Evolutionary conservation across 2,113 vertebrate species (phyloP), one percentile per base, ranked within the genome.

Genomic region (Uria lomvia): DNA sequence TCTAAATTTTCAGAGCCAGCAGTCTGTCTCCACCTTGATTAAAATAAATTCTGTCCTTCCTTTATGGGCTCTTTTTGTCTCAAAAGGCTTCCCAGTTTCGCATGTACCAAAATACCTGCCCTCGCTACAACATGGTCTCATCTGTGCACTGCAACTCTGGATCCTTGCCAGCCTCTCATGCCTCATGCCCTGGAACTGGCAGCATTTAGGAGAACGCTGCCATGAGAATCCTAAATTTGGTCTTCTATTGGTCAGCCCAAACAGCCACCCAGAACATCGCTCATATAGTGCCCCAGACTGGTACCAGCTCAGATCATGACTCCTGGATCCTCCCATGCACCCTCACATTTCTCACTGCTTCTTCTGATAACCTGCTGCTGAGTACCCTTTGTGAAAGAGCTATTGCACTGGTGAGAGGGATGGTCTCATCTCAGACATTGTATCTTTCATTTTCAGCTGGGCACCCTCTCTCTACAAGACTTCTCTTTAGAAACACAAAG

Each of bases 1-100:
- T 76, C 76, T 80, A 76, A 74, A 83, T 92, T 84, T 92, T 91
- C 47, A 63, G 22, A 77, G 22, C 19, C 50, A 94, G n/a, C 32
- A 80, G 27, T 49, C 50, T 71, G 38, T 50, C 65, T 85, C 52
- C 14, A 60, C 12, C 19, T 59, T 62, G 50, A 71, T 71, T 43
- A 71, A 84, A 77, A 86, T 66, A 34, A 73, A 62, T 2, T 36
- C 15, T 50, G 12, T 63, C 23, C 14, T 86, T 84, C 29, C 47
- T 47, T 67, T 65, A 56, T 12, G 14, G 6, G 6, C 55, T 95
- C n/a, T 8, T 71, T 71, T 71, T 59, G 23, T 60, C 11, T 67
- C n/a, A 58, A 43, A 47, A 71, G 0, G n/a, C 77, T 86, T 91
- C 50, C 47, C 23, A 40, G 29, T 55, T 70, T 45, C n/a, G 45